A percentile compares a stretch with the other conserved stretches of the same genome.
phyloP scores from a whole-genome alignment of 2,888 invertebrate species.

The Drosophila algonquin region DNA sequence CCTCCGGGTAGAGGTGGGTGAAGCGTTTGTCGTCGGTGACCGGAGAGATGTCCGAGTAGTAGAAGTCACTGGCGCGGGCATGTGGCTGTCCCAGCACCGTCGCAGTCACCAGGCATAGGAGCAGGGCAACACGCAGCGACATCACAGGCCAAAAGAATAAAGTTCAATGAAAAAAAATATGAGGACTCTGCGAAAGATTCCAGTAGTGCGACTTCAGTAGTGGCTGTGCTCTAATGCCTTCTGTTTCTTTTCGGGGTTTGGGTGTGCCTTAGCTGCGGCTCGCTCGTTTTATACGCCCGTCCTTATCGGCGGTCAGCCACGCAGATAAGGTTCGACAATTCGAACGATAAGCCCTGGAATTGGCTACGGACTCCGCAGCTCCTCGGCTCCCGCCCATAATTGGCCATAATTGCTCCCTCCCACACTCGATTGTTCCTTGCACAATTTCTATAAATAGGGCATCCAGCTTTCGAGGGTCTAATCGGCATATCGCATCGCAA shows the following conservation, averaged over 20 bases:
- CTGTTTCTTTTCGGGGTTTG: constrained; percentile 32
- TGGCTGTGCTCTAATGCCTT: constrained; percentile 16
- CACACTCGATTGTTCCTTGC: constrained; percentile 21
- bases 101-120: constrained; percentile 4
- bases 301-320: constrained; percentile 69
- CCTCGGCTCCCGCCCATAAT: constrained; percentile 40
- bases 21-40: constrained; percentile 73
- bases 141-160: not conserved
- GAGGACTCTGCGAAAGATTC: too few relatives aligned
- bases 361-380: constrained; percentile 21
- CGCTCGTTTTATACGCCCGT: constrained; percentile 57
- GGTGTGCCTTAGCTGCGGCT: constrained; percentile 19
- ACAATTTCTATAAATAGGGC: constrained; percentile 65
- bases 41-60: constrained; percentile 67
- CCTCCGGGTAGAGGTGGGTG: constrained; percentile 57
- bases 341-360: constrained; percentile 43
- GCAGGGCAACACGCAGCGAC: not conserved
- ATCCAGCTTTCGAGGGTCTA: constrained; percentile 13
- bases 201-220: not conserved
- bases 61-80: constrained; percentile 64
- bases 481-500: constrained; percentile 13
- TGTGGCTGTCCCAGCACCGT: constrained; percentile 10
- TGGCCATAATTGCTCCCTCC: constrained; percentile 44
- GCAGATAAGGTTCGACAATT: constrained; percentile 36
- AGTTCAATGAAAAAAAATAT: constrained; percentile 1